Evolutionary conservation across 2,797 vertebrate genomes (phyloP), one percentile per base, ranked within the genome.

Genomic region (Oophaga sylvatica): DNA sequence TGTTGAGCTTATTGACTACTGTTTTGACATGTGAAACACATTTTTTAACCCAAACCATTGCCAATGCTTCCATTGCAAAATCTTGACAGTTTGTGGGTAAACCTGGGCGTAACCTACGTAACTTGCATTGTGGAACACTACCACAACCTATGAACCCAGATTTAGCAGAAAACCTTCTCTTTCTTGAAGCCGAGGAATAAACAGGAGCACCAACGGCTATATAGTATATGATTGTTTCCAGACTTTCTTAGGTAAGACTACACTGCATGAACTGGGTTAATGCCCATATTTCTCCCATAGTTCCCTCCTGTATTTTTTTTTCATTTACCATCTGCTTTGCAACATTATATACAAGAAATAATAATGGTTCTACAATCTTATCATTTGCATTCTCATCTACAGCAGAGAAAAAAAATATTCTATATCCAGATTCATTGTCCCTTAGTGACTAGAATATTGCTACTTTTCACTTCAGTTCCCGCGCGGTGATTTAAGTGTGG

Each of bases 381-480:
- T 81, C 86, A 76, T 81, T 87, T 87, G 70, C 70, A 87, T 81
- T 82, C 71, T 41, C 79, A 71, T 81, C 79, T 87, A 76, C 56
- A 29, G 41, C 85, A 67, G 29, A 56, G 68, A 81, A 67, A 87
- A 41, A 83, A 29, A 77, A 45, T 83, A 67, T 56, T 87, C 56
- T 83, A 67, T 67, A 77, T 83, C n/a, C 80, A 60, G 80, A 83
- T 77, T 73, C 71, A 83, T 83, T 77, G 80, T 82, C 73, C 80
- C 80, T 87, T 41, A 87, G 80, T 87, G 86, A 83, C 80, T 87
- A 77, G 80, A 87, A 87, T 87, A 83, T 82, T 87, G 70, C 71
- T 76, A 83, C 70, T 83, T 83, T 77, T 87, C 71, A 77, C 59
- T 57, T 67, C 62, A 57, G 59, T 57, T 83, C 80, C 48, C 57